Conservation (phyloP, 1,140 invertebrate species). For the Saccostrea cuccullata region DNA sequence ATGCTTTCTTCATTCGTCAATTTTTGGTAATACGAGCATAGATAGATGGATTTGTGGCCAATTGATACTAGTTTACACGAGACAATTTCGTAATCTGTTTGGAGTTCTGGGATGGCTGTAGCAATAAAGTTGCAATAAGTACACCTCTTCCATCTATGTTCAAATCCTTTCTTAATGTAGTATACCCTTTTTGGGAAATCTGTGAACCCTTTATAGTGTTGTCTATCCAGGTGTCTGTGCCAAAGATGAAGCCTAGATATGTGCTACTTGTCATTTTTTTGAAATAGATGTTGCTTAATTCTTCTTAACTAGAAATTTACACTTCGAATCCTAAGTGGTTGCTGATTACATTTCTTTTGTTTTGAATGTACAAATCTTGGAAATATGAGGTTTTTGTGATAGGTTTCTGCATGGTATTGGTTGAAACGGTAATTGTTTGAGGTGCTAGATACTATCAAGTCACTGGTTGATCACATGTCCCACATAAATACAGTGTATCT, state of each 20-base stretch:
- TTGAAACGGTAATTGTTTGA: conserved; percentile 39
- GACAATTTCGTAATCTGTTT: conserved; percentile 45
- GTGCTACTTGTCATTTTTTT: conserved; percentile 39
- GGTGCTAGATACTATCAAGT: neutral
- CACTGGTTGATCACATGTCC: no score
- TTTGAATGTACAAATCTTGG: neutral
- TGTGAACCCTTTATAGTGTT: conserved; percentile 42
- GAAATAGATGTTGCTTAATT: conserved; percentile 27
- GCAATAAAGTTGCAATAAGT: conserved; percentile 47
- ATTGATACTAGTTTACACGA: conserved; percentile 44
- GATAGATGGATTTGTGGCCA: conserved; percentile 40
- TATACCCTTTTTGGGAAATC: conserved; percentile 48
- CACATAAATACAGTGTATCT: no score
- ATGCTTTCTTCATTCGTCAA: conserved; percentile 48
- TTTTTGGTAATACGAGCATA: conserved; percentile 48
- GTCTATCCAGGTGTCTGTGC: conserved; percentile 55
- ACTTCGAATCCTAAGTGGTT: conserved; percentile 45
- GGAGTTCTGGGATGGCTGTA: conserved; percentile 41
- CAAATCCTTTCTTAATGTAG: conserved; percentile 52
- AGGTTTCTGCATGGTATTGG: no score
- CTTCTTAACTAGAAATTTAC: conserved; percentile 49
- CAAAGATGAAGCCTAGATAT: conserved; percentile 51
- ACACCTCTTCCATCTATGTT: conserved; percentile 47
- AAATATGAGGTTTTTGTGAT: no score
- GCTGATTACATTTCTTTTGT: conserved; percentile 11